Base-by-base conservation (phyloP, 1,140 invertebrate species). In the Lordiphosa mommai region DNA sequence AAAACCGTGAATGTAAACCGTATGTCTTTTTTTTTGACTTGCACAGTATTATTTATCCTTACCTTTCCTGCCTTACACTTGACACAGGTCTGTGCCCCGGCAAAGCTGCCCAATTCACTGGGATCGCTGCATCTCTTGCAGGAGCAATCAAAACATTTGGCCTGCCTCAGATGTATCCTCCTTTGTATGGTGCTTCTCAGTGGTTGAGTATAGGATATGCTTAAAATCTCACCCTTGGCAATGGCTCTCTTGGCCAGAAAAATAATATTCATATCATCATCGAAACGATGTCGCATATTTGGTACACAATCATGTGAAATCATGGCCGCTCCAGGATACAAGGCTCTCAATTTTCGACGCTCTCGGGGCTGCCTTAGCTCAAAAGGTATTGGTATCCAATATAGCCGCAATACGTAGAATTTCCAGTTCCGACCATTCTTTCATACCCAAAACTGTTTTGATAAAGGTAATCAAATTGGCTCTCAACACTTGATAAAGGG, bases 321-420 rank as follows among this genome's bases (percentile, higher is more conserved):
- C 89, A 94, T 91, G 14, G 91, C 91, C 0, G 91, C 91, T 8
- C 89, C 91, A 0, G 92, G 89, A 71, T 92, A 94, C 17, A 94
- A 84, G n/a, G 90, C 93, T 29, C 92, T 88, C 16, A 92, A 84
- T 52, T 90, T 91, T 10, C 88, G 89, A 2, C 86, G 57, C 6
- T 89, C 88, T 48, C 89, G 72, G 8, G 82, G 72, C 29, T 90
- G 90, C 41, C 91, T 87, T 1, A 93, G 88, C 65, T 93, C 92
- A 61, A 92, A 92, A 94, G 9, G 92, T 89, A 67, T 94, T 94
- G 1, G 92, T 93, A 61, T 94, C 92, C 51, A 93, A 90, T 51
- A 93, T 92, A 2, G 91, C 93, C 29, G 92, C 92, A 3, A 93
- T 89, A 70, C 91, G 91, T 8, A 94, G 86, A 23, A 94, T 92